Evolutionary conservation across 2,113 vertebrate genomes (phyloP).

Genomic region (Planiliza haematocheilus): DNA sequence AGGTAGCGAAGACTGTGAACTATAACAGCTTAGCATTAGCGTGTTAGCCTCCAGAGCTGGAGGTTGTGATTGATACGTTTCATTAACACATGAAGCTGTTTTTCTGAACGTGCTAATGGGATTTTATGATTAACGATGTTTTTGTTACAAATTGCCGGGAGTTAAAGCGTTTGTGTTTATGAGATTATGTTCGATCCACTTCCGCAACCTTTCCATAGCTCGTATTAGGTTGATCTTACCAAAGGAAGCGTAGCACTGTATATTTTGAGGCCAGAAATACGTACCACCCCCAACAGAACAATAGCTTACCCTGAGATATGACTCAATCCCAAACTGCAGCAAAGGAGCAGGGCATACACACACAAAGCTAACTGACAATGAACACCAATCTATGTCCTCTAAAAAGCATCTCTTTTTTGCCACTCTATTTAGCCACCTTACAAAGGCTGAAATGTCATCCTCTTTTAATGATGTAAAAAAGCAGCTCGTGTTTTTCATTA

Average conservation of each 20-base stretch:
- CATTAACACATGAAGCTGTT: too few relatives aligned
- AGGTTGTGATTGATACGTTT: not conserved
- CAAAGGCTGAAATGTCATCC: slow-evolving; percentile 15
- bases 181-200: slow-evolving; percentile 9
- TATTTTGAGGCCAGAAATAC: not conserved
- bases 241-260: not conserved
- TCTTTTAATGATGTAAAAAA: slow-evolving; percentile 6
- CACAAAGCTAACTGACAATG: not conserved
- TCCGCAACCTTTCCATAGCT: not conserved
- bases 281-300: not conserved
- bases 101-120: slow-evolving; percentile 6
- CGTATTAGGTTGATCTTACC: not conserved
- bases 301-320: not conserved
- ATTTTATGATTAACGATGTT: slow-evolving; percentile 26
- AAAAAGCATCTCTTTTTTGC: not conserved
- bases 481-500: not conserved
- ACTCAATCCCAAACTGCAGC: slow-evolving; percentile 25
- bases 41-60: too few relatives aligned
- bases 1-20: not conserved
- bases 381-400: not conserved
- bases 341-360: not conserved
- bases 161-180: not conserved
- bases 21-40: not conserved
- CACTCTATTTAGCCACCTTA: not conserved
- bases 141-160: slow-evolving; percentile 8